These are phyloP conservation scores for Hirudinaria manillensis DNA, from an alignment of 2,888 invertebrate species.

Conservation along the genomic window DNA sequence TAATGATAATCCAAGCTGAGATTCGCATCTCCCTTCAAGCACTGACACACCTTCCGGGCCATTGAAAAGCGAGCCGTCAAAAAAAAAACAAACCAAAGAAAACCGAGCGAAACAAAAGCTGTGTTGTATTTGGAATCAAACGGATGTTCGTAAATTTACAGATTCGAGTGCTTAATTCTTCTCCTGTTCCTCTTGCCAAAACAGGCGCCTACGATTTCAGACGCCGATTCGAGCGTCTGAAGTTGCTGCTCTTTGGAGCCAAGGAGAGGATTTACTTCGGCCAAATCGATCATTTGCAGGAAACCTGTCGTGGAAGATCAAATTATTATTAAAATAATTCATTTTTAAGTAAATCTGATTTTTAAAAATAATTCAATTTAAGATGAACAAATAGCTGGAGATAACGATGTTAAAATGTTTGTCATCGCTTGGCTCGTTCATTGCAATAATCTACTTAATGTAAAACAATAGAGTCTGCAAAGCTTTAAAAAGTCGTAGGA, in stretches of 20 bases:
- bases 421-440: too few relatives aligned
- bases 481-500: too few relatives aligned
- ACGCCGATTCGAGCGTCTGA: constrained; percentile 69
- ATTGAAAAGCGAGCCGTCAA: too few relatives aligned
- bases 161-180: constrained; percentile 42
- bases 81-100: too few relatives aligned
- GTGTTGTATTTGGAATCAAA: too few relatives aligned
- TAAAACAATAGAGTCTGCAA: too few relatives aligned
- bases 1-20: too few relatives aligned
- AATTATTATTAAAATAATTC: neutral
- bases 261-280: constrained; percentile 81
- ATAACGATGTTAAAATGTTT: neutral
- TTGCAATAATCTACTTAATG: too few relatives aligned
- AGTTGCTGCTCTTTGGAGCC: constrained; percentile 66
- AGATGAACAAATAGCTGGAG: neutral
- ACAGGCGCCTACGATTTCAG: constrained; percentile 70
- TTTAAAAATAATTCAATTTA: neutral
- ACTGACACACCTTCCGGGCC: too few relatives aligned
- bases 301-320: constrained; percentile 32
- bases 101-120: too few relatives aligned
- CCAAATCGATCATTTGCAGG: constrained; percentile 75
- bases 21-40: too few relatives aligned
- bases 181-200: constrained; percentile 50
- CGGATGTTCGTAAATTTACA: constrained; percentile 17
- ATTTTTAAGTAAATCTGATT: constrained; percentile 7